phyloP scores from a whole-genome alignment of 2,797 vertebrate species.

The Sebastes diaconus region DNA sequence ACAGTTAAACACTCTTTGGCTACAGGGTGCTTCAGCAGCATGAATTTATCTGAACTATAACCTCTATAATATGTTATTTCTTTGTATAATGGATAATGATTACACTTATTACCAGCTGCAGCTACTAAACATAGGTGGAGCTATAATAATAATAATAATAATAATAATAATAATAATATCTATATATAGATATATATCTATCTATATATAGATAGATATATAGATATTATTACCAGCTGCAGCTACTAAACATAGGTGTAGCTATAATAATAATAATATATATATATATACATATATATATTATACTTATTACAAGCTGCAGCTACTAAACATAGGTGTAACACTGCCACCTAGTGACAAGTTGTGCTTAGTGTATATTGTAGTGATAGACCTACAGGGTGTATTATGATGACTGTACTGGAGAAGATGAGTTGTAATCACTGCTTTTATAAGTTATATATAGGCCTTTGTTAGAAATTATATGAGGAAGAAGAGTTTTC shows the following conservation, averaged over 20 bases:
- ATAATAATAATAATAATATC: too few species aligned
- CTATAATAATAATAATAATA: too few species aligned
- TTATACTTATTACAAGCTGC: background rate
- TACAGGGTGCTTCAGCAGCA: background rate
- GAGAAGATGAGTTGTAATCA: background rate
- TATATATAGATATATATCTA: too few species aligned
- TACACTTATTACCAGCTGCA: background rate
- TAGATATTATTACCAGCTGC: background rate
- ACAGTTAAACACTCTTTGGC: background rate
- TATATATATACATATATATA: too few species aligned
- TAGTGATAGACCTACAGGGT: too few species aligned
- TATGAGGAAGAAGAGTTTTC: background rate
- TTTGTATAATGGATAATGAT: background rate
- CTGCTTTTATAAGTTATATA: background rate
- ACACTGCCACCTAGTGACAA: slow-evolving; percentile 11
- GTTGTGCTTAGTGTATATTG: background rate
- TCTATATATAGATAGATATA: too few species aligned
- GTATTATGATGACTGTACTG: background rate
- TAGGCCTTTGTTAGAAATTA: background rate
- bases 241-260: background rate
- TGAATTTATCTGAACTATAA: background rate
- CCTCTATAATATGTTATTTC: background rate
- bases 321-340: background rate
- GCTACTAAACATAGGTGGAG: background rate
- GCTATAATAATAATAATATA: too few species aligned